phyloP scores from a whole-genome alignment of 1,140 invertebrate genomes.

The Orius laevigatus region DNA sequence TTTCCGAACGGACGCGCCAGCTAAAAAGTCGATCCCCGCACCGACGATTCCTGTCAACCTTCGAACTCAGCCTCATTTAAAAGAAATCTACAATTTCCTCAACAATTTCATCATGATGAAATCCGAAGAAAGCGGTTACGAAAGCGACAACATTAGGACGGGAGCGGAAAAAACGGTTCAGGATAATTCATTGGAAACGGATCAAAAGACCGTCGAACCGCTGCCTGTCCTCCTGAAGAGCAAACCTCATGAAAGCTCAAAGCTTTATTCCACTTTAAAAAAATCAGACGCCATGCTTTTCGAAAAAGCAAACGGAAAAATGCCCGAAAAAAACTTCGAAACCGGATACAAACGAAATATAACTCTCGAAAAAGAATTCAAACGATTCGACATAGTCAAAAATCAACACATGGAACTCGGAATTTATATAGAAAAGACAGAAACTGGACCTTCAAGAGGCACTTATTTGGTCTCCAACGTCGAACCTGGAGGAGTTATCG shows the following conservation, averaged over 20 bases:
- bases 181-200: too few relatives aligned
- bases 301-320: not conserved
- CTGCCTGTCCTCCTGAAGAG: conserved; percentile 7
- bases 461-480: conserved; percentile 43
- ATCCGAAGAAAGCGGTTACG: conserved; percentile 47
- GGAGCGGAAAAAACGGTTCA: not conserved
- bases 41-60: conserved; percentile 1
- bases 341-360: conserved; percentile 29
- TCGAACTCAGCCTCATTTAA: conserved; percentile 15
- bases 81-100: conserved; percentile 30
- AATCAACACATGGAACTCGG: conserved; percentile 35
- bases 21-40: not conserved
- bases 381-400: conserved; percentile 20
- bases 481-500: conserved; percentile 35
- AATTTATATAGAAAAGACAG: conserved; percentile 38
- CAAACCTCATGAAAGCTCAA: not conserved
- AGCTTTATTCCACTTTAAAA: not conserved
- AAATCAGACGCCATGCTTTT: too few relatives aligned
- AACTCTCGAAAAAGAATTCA: conserved; percentile 20
- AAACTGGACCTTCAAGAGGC: conserved; percentile 28
- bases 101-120: conserved; percentile 28
- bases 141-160: conserved; percentile 34
- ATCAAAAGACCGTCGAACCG: too few relatives aligned
- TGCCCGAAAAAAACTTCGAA: conserved; percentile 23
- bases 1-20: not conserved